Base-by-base conservation (phyloP, 2,797 vertebrate species). In the Sebastes reedi region DNA sequence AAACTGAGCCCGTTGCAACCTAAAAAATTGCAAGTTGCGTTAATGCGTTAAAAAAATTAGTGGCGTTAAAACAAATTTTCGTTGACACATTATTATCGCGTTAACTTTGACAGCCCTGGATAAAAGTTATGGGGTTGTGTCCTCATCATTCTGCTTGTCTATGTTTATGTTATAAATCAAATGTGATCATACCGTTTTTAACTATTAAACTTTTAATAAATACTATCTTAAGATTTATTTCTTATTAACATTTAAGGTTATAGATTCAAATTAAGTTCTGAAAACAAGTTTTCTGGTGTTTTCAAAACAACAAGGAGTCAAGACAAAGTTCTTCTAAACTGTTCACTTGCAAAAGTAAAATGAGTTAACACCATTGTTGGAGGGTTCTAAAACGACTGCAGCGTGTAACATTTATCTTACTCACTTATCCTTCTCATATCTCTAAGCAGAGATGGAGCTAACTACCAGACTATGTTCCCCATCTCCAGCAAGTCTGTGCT, bases 401-500 rank as follows among this genome's bases (percentile, higher is more conserved):
- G 18, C 54, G 34, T 11, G 8, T 29, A 65, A 34, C 46, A 25
- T 50, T 34, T 72, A 52, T 67, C 30, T 75, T 59, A 66, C 42
- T 46, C 16, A 18, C 42, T 46, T 46, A 46, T 82, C 54, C 54
- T 7, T 62, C 36, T 14, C 39, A 52, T 22, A 46, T 79, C 69
- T 78, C 62, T 64, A 59, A 77, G 75, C 85, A 67, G 52, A 67
- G 64, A 81, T 58, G 50, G 8, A 69, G 64, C 29, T 72, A 73
- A 86, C 72, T 73, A 64, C 77, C 56, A 60, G 67, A 56, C 20
- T 39, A 30, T 46, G 67, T 68, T 25, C 73, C 80, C 72, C 58
- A 61, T 73, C 72, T 89, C 82, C 77, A 85, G 59, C 69, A 32
- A 69, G 66, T 62, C 69, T 36, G 6, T 54, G 29, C 34, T 80